Evolutionary conservation across 2,888 invertebrate species (phyloP).

Genomic region (Hypsopygia costalis): DNA sequence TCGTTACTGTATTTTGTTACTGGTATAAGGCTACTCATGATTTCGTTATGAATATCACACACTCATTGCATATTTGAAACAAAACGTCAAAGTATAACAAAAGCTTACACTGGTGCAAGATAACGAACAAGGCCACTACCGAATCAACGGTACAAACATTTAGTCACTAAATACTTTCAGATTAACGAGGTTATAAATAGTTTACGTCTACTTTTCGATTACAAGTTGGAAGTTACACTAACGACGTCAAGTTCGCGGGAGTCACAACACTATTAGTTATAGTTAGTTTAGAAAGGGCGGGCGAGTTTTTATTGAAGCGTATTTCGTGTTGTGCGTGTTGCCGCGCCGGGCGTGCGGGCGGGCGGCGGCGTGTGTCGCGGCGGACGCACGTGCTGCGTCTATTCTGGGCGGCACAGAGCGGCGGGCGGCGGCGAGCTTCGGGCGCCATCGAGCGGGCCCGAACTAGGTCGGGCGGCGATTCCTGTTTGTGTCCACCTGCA

Average conservation of each 20-base stretch:
- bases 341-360: conserved; percentile 22
- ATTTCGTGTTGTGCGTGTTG: conserved; percentile 22
- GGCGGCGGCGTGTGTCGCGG: conserved; percentile 57
- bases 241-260: conserved; percentile 17
- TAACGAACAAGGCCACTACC: conserved; percentile 66
- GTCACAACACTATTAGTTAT: conserved; percentile 37
- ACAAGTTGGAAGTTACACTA: conserved; percentile 19
- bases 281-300: conserved; percentile 19
- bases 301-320: conserved; percentile 19
- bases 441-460: conserved; percentile 64
- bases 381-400: conserved; percentile 78
- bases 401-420: conserved; percentile 64
- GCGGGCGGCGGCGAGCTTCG: conserved; percentile 33
- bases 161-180: conserved; percentile 43
- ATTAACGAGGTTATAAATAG: conserved; percentile 45
- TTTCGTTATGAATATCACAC: conserved; percentile 14
- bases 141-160: conserved; percentile 49
- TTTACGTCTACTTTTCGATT: conserved; percentile 27
- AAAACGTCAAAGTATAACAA: conserved; percentile 22
- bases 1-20: conserved; percentile 49
- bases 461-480: conserved; percentile 61
- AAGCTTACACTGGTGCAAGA: conserved; percentile 49
- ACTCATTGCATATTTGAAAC: conserved; percentile 14
- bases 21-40: conserved; percentile 39
- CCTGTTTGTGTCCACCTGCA: conserved; percentile 32